Evolutionary conservation across 30 jellyfish, hydroid and myxozoan species (phyloP).

Genomic region (Turritopsis rubra): DNA sequence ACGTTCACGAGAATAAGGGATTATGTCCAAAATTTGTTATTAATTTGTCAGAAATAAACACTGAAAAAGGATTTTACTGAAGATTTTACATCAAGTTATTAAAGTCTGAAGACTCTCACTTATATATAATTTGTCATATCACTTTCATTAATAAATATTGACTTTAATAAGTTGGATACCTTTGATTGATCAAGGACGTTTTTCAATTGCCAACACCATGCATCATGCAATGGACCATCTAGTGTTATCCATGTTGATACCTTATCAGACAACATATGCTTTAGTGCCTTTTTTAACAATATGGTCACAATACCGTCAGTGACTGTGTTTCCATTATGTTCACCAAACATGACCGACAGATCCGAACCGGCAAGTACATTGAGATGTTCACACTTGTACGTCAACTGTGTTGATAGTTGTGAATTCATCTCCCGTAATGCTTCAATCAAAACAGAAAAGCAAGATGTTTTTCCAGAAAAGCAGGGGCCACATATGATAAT

Average conservation of each 20-base stretch:
- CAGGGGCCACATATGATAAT: conserved; percentile 62
- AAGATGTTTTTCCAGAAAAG: conserved; percentile 69
- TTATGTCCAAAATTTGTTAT: too few species aligned
- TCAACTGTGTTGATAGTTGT: conserved; percentile 30
- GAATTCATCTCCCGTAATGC: conserved; percentile 50
- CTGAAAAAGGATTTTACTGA: too few species aligned
- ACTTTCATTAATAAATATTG: too few species aligned
- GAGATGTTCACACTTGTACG: conserved; percentile 59
- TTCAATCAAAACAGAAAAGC: conserved; percentile 58
- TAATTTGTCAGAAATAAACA: too few species aligned
- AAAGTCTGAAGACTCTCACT: too few species aligned
- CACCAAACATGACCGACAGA: conserved; percentile 57
- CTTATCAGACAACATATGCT: conserved; percentile 18
- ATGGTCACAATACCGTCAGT: conserved; percentile 67
- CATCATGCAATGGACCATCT: conserved; percentile 73
- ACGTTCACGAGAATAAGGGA: too few species aligned
- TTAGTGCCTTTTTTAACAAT: conserved; percentile 57
- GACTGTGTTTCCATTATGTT: conserved; percentile 54
- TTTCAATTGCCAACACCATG: conserved; percentile 52
- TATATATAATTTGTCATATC: too few species aligned
- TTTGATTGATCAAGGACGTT: conserved; percentile 60
- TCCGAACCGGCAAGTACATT: conserved; percentile 65
- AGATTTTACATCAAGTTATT: too few species aligned
- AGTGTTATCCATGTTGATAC: conserved; percentile 74
- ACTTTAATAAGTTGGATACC: conserved; percentile 23